Evolutionary conservation across 2,888 invertebrate species (phyloP), one percentile per base, ranked within the genome.

Genomic region (Cryptus viduatorius): DNA sequence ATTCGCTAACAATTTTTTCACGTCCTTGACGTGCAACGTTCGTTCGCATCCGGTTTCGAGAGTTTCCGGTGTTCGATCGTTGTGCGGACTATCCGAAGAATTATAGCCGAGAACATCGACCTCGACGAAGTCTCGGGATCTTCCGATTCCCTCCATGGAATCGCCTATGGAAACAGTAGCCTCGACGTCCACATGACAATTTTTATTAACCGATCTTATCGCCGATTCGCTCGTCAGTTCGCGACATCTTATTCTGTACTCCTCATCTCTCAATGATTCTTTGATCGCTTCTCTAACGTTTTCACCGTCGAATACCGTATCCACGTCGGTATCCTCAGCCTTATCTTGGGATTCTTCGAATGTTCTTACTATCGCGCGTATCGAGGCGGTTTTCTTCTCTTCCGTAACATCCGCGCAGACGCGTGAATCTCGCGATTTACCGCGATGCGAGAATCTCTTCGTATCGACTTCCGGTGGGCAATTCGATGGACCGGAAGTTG

Each of bases 241-340:
- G 5, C 71, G 71, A 37, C 61, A 79, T 65, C 72, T 71, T 10
- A 61, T 68, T 53, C 87, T 65, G n/a, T 84, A 31, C 59, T 87
- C 85, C 19, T 84, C 83, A 14, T 89, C 88, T 14, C 80, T 79
- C 0, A 88, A 67, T 5, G 89, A 88, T 19, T 88, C 87, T 19
- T 71, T 86, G 16, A 89, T 88, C 3, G 88, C 88, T 19, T 87
- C 86, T 37, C 77, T 85, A 3, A 88, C 77, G 8, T 67, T 83
- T 42, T 85, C 86, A n/a, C 81, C 81, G 8, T 80, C 77, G 29
- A 82, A 59, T 29, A 50, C 48, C 10, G 65, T 64, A 14, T 79
- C 65, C 8, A 12, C 61, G 31, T 82, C 78, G 19, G 46, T 61
- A 3, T 68, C 80, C 0, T 53, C 79, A 4, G 29, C 37, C 4